Percentiles rank a stretch among this genome's conserved stretches.
phyloP scores from a whole-genome alignment of 2,797 vertebrate genomes.

The Sebastes minor region DNA sequence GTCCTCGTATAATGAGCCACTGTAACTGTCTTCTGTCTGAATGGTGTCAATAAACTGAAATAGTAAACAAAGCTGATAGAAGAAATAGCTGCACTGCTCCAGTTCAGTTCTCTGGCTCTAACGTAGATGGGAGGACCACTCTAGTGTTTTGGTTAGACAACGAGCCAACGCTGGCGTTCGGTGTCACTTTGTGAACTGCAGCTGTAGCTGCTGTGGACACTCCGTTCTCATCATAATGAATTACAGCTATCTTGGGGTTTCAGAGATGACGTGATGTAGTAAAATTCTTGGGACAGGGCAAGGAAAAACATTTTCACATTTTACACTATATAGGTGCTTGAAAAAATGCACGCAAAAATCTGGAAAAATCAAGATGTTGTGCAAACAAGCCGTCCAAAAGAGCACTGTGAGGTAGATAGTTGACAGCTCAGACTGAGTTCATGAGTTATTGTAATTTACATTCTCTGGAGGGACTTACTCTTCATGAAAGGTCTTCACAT shows the following conservation, averaged over 20 bases:
- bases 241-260: conserved; percentile 6
- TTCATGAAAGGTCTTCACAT: neutral
- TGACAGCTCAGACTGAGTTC: neutral
- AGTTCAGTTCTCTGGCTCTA: conserved; percentile 27
- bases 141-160: neutral
- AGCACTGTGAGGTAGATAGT: neutral
- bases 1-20: neutral
- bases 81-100: conserved; percentile 11
- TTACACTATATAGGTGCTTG: neutral
- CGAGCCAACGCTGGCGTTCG: neutral
- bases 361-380: neutral
- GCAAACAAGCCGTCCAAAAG: neutral
- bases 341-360: neutral
- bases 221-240: conserved; percentile 6
- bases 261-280: conserved; percentile 11
- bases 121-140: neutral
- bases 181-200: conserved; percentile 8
- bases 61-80: conserved; percentile 11
- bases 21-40: neutral
- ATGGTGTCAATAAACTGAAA: conserved; percentile 4
- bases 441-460: neutral
- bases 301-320: conserved; percentile 4
- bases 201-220: conserved; percentile 18
- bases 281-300: conserved; percentile 1
- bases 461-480: neutral